Evolutionary conservation across 2,888 invertebrate genomes (phyloP), one percentile per base, ranked within the genome.

Genomic region (Trissolcus brochymenae): DNA sequence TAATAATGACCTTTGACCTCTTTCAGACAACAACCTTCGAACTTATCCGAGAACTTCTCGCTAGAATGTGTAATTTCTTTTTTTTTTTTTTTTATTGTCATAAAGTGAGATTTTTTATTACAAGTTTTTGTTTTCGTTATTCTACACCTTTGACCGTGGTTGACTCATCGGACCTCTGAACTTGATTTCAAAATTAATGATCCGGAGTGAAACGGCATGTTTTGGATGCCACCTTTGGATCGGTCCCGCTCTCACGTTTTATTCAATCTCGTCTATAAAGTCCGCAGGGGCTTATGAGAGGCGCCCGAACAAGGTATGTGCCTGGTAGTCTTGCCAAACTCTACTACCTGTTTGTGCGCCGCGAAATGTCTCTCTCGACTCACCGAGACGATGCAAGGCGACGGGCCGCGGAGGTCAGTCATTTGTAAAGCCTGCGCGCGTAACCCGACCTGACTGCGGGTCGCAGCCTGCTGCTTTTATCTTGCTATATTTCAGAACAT

Each of bases 401-500:
- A 72, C 80, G 76, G 79, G 80, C 80, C 78, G 81, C 72, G 65
- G 84, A 84, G 85, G 85, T 84, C 85, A 85, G 84, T 86, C 84
- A 85, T 86, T 86, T 83, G 84, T 84, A 84, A 86, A 86, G 85
- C 81, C 83, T 82, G 82, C 35, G 35, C 82, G 85, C 85, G 87
- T 87, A 87, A 87, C 87, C 87, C 84, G 87, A 88, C 85, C 87
- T 85, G 85, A 72, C 72, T 66, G 81, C 85, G 81, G 86, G 82
- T 86, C 85, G 86, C 86, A 86, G 87, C 87, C 86, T 86, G 87
- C 87, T 86, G 87, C 87, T 88, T 88, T 88, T 88, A 88, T 88
- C 85, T 85, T 84, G 68, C 84, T 83, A 85, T 87, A 87, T 87
- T 87, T 87, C 87, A 88, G 86, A 84, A 87, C 87, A 6, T 16